Evolutionary conservation across 2,797 vertebrate species (phyloP).

Genomic region (Alosa sapidissima): DNA sequence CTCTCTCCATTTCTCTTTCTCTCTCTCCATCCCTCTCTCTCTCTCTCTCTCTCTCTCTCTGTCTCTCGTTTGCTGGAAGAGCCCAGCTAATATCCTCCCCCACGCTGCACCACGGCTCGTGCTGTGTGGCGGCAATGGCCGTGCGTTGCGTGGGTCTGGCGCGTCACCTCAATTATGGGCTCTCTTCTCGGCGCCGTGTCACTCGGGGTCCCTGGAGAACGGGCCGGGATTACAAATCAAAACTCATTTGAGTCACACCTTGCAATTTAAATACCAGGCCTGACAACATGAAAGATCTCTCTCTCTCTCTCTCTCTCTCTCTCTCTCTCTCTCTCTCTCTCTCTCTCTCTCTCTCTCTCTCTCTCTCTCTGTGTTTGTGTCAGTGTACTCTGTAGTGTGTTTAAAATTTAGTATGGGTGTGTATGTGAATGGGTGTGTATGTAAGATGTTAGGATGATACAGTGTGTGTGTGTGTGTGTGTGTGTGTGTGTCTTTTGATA

Average conservation of each 20-base stretch:
- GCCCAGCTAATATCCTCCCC: too few relatives aligned
- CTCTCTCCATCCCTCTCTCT: too few relatives aligned
- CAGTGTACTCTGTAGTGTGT: background rate
- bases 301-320: slow-evolving; percentile 31
- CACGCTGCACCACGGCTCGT: too few relatives aligned
- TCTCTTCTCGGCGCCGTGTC: slow-evolving; percentile 35
- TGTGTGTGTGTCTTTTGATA: background rate
- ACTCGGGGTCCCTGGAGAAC: slow-evolving; percentile 26
- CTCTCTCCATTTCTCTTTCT: background rate
- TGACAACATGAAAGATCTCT: slow-evolving; percentile 32
- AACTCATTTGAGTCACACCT: slow-evolving; percentile 39
- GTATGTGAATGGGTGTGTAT: background rate
- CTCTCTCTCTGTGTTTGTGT: background rate
- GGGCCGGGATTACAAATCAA: slow-evolving; percentile 40
- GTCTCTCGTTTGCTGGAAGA: too few relatives aligned
- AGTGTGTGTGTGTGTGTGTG: background rate
- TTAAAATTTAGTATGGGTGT: background rate
- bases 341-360: slow-evolving; percentile 30
- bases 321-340: slow-evolving; percentile 12
- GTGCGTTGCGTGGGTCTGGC: slow-evolving; percentile 18
- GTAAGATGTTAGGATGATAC: background rate
- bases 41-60: too few relatives aligned
- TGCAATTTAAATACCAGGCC: slow-evolving; percentile 41
- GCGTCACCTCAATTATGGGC: slow-evolving; percentile 47
- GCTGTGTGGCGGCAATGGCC: too few relatives aligned